These are phyloP conservation scores for Rotaria socialis DNA, from an alignment of 2,888 invertebrate species.

Conservation along the genomic window DNA sequence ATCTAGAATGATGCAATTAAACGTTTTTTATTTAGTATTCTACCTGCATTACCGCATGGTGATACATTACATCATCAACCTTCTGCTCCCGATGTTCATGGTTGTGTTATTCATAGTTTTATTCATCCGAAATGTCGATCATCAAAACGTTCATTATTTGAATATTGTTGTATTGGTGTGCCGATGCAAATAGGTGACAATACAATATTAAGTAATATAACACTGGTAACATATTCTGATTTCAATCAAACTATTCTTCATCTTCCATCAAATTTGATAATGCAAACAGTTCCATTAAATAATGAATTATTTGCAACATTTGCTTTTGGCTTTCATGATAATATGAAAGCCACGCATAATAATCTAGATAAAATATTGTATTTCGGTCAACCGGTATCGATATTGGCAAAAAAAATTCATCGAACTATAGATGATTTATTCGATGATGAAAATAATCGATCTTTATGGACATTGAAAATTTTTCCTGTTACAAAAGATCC, in stretches of 20 bases:
- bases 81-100: slow-evolving; percentile 13
- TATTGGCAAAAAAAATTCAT: not conserved
- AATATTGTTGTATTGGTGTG: slow-evolving; percentile 14
- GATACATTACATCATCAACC: slow-evolving; percentile 32
- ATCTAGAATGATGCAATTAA: too few species aligned
- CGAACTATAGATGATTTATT: not conserved
- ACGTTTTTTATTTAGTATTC: not conserved
- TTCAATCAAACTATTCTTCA: not conserved
- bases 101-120: slow-evolving; percentile 29
- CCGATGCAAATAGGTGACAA: not conserved
- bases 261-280: not conserved
- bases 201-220: slow-evolving; percentile 32
- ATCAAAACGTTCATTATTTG: not conserved
- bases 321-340: slow-evolving; percentile 8
- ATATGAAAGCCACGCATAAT: slow-evolving; percentile 1
- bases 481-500: slow-evolving; percentile 1
- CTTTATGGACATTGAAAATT: slow-evolving; percentile 14
- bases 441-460: not conserved
- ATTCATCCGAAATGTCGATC: slow-evolving; percentile 20
- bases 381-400: not conserved
- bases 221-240: not conserved
- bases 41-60: slow-evolving; percentile 8
- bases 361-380: not conserved
- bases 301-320: slow-evolving; percentile 1
- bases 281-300: slow-evolving; percentile 22